Evolutionary conservation across 2,888 invertebrate genomes (phyloP), one percentile per base, ranked within the genome.

Genomic region (Mellilla xanthometata): DNA sequence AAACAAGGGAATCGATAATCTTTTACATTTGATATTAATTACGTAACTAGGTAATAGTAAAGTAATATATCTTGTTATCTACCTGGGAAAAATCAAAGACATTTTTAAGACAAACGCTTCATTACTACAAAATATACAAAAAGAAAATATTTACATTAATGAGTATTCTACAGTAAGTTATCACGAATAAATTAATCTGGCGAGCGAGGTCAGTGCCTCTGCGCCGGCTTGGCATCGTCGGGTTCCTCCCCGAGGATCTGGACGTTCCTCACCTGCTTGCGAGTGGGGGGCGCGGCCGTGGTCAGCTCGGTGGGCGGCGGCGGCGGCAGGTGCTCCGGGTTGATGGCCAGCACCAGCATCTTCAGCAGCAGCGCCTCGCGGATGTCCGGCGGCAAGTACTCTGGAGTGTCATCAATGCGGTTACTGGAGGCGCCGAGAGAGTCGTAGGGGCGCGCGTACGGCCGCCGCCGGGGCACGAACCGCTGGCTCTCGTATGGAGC

Each of bases 321-420:
- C 2, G 81, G 76, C 1, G 90, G 82, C 69, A 81, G 71, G 51
- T 72, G 85, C 61, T 93, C 92, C 4, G 93, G 92, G 68, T 93
- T 93, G 54, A 95, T 93, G 0, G 94, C 94, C 45, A 95, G 70
- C 67, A 94, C 92, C 19, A 95, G 77, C 94, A 95, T 94, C 63
- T 93, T 91, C 61, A 94, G 71, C 5, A 95, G 75, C 24, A 95
- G 76, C 65, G 94, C 94, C 71, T 95, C 94, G 45, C 94, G 84
- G 10, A 95, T 92, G 44, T 94, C 93, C 0, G 93, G 90, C 8
- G 94, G 94, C 10, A 95, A 72, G 58, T 91, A 93, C 54, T 93
- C 93, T 4, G 92, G 92, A 46, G 72, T 62, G 13, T 91, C 91
- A 26, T 91, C 87, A 9, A 84, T 68, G 12, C 81, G 76, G 47